Evolutionary conservation across 1,140 invertebrate species (phyloP).

Genomic region (Eufriesea mexicana): DNA sequence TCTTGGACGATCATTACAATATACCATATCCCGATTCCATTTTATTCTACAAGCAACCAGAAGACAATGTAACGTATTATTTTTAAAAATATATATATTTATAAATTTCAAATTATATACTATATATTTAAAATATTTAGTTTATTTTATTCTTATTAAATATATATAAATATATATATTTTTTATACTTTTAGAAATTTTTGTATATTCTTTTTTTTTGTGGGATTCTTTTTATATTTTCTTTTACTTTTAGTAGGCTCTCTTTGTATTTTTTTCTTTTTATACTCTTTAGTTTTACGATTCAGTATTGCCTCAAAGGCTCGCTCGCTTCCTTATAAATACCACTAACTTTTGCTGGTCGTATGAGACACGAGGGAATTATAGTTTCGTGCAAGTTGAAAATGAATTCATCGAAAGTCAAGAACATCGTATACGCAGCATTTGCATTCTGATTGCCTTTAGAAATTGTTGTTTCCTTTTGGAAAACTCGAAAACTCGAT

Average conservation of each 20-base stretch:
- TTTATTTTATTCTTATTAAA: no score
- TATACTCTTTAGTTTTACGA: no score
- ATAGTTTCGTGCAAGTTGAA: not conserved
- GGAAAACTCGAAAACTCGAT: not conserved
- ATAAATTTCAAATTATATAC: no score
- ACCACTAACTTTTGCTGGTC: not conserved
- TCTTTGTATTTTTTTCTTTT: no score
- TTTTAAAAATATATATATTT: not conserved
- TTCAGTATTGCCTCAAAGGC: no score
- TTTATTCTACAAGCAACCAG: not conserved
- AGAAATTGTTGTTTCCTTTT: not conserved
- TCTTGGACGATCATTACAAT: not conserved
- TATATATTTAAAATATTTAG: no score
- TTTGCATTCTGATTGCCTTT: not conserved
- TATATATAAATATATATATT: not conserved
- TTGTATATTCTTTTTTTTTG: not conserved
- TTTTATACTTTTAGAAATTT: not conserved
- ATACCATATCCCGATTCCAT: not conserved
- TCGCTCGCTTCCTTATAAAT: not conserved
- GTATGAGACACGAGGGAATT: no score
- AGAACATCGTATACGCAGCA: not conserved
- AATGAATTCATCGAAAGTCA: not conserved
- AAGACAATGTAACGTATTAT: not conserved
- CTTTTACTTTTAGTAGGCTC: not conserved
- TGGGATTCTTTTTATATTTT: not conserved